Evolutionary conservation across 2,888 invertebrate genomes (phyloP), one percentile per base, ranked within the genome.

Genomic region (Macropis europaea): DNA sequence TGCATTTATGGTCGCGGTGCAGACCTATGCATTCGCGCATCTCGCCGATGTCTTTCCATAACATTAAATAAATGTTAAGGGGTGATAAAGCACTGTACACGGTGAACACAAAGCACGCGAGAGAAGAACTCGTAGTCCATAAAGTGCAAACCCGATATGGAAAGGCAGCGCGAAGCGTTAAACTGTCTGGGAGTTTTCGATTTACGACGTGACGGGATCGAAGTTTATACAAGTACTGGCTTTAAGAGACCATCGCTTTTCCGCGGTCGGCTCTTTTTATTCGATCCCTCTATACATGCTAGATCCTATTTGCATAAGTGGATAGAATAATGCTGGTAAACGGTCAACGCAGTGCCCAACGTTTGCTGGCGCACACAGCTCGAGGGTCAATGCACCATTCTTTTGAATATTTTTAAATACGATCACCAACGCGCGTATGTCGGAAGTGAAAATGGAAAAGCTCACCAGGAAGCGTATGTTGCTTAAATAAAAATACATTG

Each of bases 171-270:
- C 81, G 78, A 73, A 69, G 79, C 76, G 79, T 81, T 81, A 77
- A 76, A 81, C 79, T 81, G 76, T 82, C 74, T 43, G 59, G 79
- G 73, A 78, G 80, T 68, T 79, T 73, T 79, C 76, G 82, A 81
- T 81, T 79, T 81, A 81, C 79, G 76, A 74, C 59, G 76, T 76
- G 81, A 68, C 79, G 62, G 69, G 60, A 81, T 81, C 77, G 79
- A 77, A 79, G 81, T 81, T 81, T 81, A 68, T 81, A 74, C 81
- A 81, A 70, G 70, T 68, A 72, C 68, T 56, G 69, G 66, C 73
- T 69, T 62, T 61, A 64, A 72, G 67, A 74, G 79, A 68, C 68
- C 68, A 63, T 81, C 64, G 69, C 50, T 81, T 81, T 81, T 81
- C 76, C 67, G 63, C 70, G 68, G 45, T 60, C 69, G 57, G 34